Evolutionary conservation across 1,140 invertebrate genomes (phyloP).

Genomic region (Ceratoteleas bidentatus): DNA sequence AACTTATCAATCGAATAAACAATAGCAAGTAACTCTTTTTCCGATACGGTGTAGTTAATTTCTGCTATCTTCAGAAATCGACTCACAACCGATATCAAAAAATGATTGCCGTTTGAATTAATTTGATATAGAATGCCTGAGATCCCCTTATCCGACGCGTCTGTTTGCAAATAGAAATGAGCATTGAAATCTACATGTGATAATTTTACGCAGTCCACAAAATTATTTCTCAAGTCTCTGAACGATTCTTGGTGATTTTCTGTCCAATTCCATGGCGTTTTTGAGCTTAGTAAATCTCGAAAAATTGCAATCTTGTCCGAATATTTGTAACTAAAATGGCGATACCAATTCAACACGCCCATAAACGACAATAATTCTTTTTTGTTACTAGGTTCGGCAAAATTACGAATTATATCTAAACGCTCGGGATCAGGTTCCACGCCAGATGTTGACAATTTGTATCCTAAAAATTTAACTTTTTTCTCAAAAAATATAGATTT

Average conservation of each 20-base stretch:
- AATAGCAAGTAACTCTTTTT: constrained; percentile 28
- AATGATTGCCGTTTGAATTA: not conserved
- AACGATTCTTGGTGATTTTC: not conserved
- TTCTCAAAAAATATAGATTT: not conserved
- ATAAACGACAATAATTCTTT: constrained; percentile 1
- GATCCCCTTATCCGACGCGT: constrained; percentile 12
- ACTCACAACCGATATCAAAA: constrained; percentile 6
- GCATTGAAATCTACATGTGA: constrained; percentile 3
- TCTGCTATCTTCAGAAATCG: not conserved
- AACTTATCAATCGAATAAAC: constrained; percentile 19
- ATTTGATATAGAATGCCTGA: constrained; percentile 8
- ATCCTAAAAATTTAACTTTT: constrained; percentile 2
- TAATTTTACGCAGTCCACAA: constrained; percentile 6
- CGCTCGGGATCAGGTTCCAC: not conserved
- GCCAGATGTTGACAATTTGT: not conserved
- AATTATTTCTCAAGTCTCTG: constrained; percentile 17
- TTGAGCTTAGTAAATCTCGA: constrained; percentile 11
- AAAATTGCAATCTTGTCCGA: constrained; percentile 13
- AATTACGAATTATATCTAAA: not conserved
- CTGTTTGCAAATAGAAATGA: constrained; percentile 5
- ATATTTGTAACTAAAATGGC: constrained; percentile 9
- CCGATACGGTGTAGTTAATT: constrained; percentile 10
- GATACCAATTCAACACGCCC: not conserved
- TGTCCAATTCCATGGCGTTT: constrained; percentile 1
- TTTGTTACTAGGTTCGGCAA: not conserved